Evolutionary conservation across 2,888 invertebrate species (phyloP), one percentile per base, ranked within the genome.

Genomic region (Neuroscelio doddi): DNA sequence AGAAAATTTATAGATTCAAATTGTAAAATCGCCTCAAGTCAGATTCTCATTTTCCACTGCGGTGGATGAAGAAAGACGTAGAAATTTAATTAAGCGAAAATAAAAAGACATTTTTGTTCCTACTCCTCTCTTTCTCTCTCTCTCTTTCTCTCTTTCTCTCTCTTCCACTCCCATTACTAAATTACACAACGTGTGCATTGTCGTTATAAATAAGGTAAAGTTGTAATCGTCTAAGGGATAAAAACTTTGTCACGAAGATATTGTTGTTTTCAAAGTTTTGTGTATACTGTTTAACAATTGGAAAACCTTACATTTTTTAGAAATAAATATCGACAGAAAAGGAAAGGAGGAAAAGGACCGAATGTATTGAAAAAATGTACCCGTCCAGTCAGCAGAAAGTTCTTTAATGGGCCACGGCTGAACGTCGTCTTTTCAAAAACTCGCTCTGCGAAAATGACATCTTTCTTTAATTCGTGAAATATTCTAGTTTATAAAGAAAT

Each of bases 381-480:
- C 15, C 27, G 50, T 21, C 21, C 21, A 21, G 21, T 52, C 45
- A 21, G 38, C 53, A 38, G 38, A 45, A 45, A 44, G 34, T 53
- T 53, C 53, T 38, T 38, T 53, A 53, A 53, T 53, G 53, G 53
- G 29, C 38, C 24, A 34, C 45, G 30, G 36, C 38, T 45, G 38
- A 53, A 45, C 44, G 44, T 8, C 34, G 27, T 38, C 53, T 45
- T 53, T 45, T 45, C 12, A 49, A 49, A 57, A 44, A 57, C 7
- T 44, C 42, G 44, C 29, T 7, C 44, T 9, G 27, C 57, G 41
- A 41, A 50, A 57, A 50, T 50, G 24, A 47, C 42, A 32, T 26
- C 41, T 55, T 39, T 56, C 41, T 47, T 56, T 47, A 45, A 57
- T 49, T 49, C 44, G 30, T 17, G 42, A 49, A 55, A 46, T 46